Base-by-base conservation (phyloP, 2,113 vertebrate genomes). In the Piaya cayana region DNA sequence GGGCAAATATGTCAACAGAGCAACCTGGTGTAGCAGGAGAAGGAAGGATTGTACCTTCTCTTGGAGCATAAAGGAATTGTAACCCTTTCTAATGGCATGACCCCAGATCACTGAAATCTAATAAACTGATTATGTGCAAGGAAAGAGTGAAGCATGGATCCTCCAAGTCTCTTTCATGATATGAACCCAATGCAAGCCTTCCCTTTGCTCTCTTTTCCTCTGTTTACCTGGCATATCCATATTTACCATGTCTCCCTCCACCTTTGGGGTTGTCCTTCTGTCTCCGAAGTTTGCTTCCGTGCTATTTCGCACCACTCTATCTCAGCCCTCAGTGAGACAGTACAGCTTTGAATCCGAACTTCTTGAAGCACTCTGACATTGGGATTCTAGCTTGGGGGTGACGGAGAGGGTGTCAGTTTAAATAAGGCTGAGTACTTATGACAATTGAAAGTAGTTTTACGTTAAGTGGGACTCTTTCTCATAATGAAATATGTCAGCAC, bases 381-480 rank as follows among this genome's bases (percentile, higher is more conserved):
- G 88, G 94, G 74, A 93, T 94, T 97, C 92, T 97, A 94, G 96
- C 96, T 97, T 90, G 93, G 83, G 95, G 96, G 91, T 95, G 93
- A 94, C 88, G 84, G 94, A 95, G 86, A 86, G 77, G 58, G 93
- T 95, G 96, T 96, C 97, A 96, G 78, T 94, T 96, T 93, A 94
- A 97, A 97, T 97, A 96, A 97, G 88, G 67, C 88, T 96, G 94
- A 96, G 70, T 79, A 93, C 90, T 95, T 84, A 52, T 95, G 97
- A 97, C 96, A 94, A 96, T 86, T 96, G 90, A 86, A 95, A 97
- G 93, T 76, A 95, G 88, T 91, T 92, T 84, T 88, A 63, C 77
- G 21, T 83, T 94, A 97, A 96, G 88, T 87, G 86, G 83, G 71
- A 56, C 94, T 90, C 71, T 91, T 95, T 76, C 90, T 94, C 89